These are phyloP conservation scores for Enteromius unitaeniatus DNA, from an alignment of 2,797 vertebrate genomes.

Conservation along the genomic window DNA sequence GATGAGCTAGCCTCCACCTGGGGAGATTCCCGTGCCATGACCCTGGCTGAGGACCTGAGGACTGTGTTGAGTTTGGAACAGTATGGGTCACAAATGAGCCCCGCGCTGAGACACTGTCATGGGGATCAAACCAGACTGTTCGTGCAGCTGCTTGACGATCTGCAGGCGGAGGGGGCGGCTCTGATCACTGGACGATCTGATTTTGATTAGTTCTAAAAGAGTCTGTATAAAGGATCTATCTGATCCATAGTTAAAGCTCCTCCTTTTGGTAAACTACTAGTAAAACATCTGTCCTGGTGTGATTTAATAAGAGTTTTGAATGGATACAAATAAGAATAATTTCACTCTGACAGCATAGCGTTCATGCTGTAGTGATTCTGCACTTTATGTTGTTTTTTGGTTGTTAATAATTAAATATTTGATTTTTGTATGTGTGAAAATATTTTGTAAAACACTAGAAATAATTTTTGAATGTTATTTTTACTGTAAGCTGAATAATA, in stretches of 20 bases:
- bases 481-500: neutral
- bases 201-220: neutral
- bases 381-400: neutral
- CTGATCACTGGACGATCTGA: conserved; percentile 40
- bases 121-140: conserved; percentile 81
- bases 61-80: conserved; percentile 81
- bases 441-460: neutral
- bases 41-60: conserved; percentile 80
- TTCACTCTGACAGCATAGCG: neutral
- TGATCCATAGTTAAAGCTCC: neutral
- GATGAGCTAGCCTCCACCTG: conserved; percentile 70
- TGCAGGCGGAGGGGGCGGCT: conserved; percentile 65
- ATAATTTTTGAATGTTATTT: neutral
- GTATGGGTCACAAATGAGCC: conserved; percentile 76
- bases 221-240: neutral
- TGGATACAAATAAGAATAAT: neutral
- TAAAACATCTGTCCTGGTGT: neutral
- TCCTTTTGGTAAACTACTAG: neutral
- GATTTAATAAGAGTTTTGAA: neutral
- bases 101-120: conserved; percentile 68
- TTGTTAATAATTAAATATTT: neutral
- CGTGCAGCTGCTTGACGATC: conserved; percentile 78
- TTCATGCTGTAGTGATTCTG: neutral
- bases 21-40: conserved; percentile 77
- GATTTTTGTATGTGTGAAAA: neutral